Percentiles rank a stretch among this genome's conserved stretches.
These are phyloP conservation scores for Drosophila biarmipes DNA, from an alignment of 1,140 invertebrate species.

Conservation along the genomic window DNA sequence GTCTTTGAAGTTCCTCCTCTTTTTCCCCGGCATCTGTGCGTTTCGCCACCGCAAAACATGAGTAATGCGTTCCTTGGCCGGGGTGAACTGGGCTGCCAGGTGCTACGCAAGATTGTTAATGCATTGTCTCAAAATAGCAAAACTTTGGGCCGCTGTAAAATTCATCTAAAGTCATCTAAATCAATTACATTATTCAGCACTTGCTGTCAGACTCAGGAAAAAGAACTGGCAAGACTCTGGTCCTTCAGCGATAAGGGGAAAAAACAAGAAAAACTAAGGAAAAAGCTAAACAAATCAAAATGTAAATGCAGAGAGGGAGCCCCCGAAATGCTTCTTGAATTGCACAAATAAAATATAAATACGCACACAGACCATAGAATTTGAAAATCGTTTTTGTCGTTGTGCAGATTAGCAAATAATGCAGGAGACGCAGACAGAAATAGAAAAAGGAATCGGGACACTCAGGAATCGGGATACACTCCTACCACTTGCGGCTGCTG, in stretches of 20 bases:
- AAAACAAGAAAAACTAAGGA: constrained; percentile 17
- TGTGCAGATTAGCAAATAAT: constrained; percentile 56
- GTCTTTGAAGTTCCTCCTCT: constrained; percentile 63
- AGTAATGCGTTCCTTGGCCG: constrained; percentile 67
- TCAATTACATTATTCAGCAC: constrained; percentile 59
- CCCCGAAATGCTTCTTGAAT: constrained; percentile 40
- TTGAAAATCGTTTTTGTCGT: constrained; percentile 54
- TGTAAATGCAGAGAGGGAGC: constrained; percentile 32
- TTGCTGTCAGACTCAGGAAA: constrained; percentile 29
- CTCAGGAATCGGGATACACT: constrained; percentile 8
- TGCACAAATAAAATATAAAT: constrained; percentile 57
- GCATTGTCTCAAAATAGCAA: constrained; percentile 51
- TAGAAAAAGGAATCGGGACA: constrained; percentile 24
- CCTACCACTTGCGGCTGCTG: constrained; percentile 26
- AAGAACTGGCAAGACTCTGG: constrained; percentile 4
- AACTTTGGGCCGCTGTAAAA: constrained; percentile 29
- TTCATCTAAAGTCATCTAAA: constrained; percentile 58
- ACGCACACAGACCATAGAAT: constrained; percentile 50
- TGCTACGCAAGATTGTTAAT: constrained; percentile 61
- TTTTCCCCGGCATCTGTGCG: constrained; percentile 36
- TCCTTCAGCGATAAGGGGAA: constrained; percentile 8
- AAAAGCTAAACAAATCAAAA: constrained; percentile 51
- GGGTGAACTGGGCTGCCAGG: constrained; percentile 45
- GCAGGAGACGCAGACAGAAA: constrained; percentile 42
- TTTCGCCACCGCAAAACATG: constrained; percentile 71